Evolutionary conservation across 1,140 invertebrate genomes (phyloP).

Genomic region (Gyrodactylus salaris): DNA sequence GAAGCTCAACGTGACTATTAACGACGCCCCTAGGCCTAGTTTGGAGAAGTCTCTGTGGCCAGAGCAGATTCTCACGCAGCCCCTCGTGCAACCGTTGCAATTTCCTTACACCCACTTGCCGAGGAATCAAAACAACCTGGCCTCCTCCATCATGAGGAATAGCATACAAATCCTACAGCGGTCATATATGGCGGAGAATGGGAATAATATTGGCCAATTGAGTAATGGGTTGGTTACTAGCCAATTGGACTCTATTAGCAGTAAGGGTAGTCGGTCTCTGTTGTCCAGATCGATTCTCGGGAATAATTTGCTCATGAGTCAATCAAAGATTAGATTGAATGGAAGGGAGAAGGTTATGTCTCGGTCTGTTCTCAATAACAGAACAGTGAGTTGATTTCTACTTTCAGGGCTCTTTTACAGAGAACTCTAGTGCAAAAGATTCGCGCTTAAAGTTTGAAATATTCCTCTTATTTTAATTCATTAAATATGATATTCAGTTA

Average conservation of each 20-base stretch:
- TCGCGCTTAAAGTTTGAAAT: too few species aligned
- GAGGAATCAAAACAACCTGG: background rate
- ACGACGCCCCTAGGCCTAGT: background rate
- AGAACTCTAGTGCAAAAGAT: too few species aligned
- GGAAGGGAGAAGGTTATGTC: background rate
- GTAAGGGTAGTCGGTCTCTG: background rate
- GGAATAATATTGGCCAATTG: background rate
- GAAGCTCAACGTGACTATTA: background rate
- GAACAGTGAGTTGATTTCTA: background rate
- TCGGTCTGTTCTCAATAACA: background rate
- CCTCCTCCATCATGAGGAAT: background rate
- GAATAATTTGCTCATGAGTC: background rate
- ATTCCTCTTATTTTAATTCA: too few species aligned
- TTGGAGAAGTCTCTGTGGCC: conserved; percentile 1
- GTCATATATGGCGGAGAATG: background rate
- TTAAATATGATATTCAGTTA: too few species aligned
- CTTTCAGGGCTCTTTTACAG: too few species aligned
- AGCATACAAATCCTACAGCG: background rate
- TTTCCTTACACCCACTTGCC: conserved; percentile 3
- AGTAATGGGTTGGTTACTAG: too few species aligned
- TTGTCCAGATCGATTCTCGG: background rate
- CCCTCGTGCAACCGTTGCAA: background rate
- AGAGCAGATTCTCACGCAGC: background rate
- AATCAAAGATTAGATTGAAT: background rate
- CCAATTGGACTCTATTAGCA: background rate